A percentile compares a stretch with the other conserved stretches of the same genome.
Conservation (phyloP, 2,888 invertebrate species). For the Celastrina argiolus region DNA sequence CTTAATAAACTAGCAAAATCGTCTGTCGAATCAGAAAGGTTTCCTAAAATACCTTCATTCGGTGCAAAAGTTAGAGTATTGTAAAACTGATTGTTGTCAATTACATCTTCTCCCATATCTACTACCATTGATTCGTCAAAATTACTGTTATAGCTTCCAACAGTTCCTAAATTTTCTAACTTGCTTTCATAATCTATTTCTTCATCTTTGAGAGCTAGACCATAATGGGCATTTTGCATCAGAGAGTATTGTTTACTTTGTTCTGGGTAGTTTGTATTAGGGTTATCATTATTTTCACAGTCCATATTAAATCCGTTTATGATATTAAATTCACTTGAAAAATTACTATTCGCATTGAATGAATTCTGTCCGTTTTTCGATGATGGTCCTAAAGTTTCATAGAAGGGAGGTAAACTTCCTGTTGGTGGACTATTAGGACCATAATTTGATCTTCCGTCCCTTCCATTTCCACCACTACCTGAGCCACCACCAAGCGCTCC, state of each 20-base stretch:
- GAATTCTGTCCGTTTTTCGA: conserved; percentile 86
- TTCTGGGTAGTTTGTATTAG: conserved; percentile 64
- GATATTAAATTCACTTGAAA: conserved; percentile 82
- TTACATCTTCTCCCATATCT: conserved; percentile 86
- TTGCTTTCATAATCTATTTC: conserved; percentile 88
- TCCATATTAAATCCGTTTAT: conserved; percentile 86
- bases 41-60: conserved; percentile 87
- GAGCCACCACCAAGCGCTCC: conserved; percentile 82
- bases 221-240: conserved; percentile 89
- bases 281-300: conserved; percentile 83
- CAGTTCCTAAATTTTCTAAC: conserved; percentile 82
- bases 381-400: conserved; percentile 83
- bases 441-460: conserved; percentile 90
- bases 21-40: conserved; percentile 87
- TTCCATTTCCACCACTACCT: conserved; percentile 86
- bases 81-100: conserved; percentile 89
- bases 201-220: conserved; percentile 87
- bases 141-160: conserved; percentile 78
- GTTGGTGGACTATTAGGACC: conserved; percentile 93
- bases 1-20: conserved; percentile 87
- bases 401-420: conserved; percentile 92
- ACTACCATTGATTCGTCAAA: conserved; percentile 92
- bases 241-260: conserved; percentile 86
- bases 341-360: conserved; percentile 82
- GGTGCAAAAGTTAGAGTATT: conserved; percentile 89